phyloP scores from a whole-genome alignment of 2,113 vertebrate species.

The Sterrhoptilus dennistouni region DNA sequence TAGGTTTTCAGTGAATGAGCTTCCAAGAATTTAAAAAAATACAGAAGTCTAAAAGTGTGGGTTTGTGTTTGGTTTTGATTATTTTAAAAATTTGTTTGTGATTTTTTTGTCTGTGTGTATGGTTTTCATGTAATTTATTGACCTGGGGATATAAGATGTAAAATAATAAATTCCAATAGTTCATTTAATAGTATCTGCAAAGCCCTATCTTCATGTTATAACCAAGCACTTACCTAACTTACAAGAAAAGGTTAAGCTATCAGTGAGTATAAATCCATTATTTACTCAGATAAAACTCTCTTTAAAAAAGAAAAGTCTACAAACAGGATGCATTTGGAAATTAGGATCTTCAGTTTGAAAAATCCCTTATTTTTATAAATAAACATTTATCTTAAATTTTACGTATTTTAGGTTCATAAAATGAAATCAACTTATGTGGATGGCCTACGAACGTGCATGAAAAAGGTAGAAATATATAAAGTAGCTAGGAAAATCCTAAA shows the following conservation, averaged over 20 bases:
- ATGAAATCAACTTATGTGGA: slow-evolving; percentile 92
- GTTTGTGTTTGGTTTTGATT: neutral
- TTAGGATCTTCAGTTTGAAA: neutral
- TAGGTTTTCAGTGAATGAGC: neutral
- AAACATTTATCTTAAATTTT: neutral
- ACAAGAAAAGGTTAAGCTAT: neutral
- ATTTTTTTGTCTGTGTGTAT: too few relatives aligned
- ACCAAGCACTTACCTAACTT: neutral
- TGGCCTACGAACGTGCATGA: slow-evolving; percentile 80
- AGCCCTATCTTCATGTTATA: neutral
- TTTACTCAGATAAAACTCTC: neutral
- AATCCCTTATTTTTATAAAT: neutral
- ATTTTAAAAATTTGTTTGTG: neutral
- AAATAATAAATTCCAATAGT: neutral
- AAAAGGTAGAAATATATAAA: slow-evolving; percentile 74
- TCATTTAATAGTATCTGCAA: neutral
- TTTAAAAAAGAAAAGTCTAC: neutral
- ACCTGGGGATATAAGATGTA: neutral
- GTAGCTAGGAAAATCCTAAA: neutral
- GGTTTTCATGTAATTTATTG: neutral
- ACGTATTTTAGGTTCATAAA: slow-evolving; percentile 82
- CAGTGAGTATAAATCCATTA: neutral
- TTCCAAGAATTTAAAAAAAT: neutral
- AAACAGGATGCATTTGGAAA: neutral
- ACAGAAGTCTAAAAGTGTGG: neutral